Conservation (phyloP, 2,888 invertebrate species). For the Meiosimyza decipiens region DNA sequence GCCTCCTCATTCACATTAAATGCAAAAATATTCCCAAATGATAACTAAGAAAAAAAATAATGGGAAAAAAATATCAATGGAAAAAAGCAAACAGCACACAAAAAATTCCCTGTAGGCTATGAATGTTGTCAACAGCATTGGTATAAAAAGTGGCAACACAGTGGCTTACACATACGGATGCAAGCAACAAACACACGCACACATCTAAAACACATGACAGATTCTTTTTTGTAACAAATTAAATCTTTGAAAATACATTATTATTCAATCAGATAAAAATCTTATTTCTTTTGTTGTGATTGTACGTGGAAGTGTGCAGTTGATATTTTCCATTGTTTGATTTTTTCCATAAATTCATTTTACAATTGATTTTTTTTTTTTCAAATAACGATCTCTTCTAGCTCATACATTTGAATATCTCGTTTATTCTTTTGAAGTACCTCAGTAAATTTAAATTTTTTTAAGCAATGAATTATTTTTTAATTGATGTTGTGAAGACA, state of each 20-base stretch:
- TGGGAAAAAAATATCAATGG: not conserved
- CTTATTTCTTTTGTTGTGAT: conserved; percentile 14
- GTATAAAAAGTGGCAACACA: not conserved
- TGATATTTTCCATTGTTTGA: not conserved
- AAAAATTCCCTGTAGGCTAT: conserved; percentile 9
- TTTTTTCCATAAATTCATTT: not conserved
- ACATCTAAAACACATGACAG: not conserved
- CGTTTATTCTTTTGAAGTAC: too few species aligned
- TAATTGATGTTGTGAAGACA: too few species aligned
- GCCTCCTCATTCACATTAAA: conserved; percentile 7
- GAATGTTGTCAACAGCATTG: conserved; percentile 10
- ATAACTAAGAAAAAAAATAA: not conserved
- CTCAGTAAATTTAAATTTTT: too few species aligned
- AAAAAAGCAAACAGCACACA: not conserved
- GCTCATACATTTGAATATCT: too few species aligned
- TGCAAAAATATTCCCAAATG: not conserved
- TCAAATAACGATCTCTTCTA: too few species aligned
- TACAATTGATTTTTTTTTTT: too few species aligned
- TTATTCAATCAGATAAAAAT: conserved; percentile 60
- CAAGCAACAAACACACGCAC: not conserved
- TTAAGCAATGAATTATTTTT: too few species aligned
- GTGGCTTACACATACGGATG: not conserved
- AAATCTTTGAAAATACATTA: conserved; percentile 59
- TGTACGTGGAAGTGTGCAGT: not conserved
- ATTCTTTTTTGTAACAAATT: conserved; percentile 48